Conservation (phyloP, 1,140 invertebrate genomes). For the Calliphora vicina region DNA sequence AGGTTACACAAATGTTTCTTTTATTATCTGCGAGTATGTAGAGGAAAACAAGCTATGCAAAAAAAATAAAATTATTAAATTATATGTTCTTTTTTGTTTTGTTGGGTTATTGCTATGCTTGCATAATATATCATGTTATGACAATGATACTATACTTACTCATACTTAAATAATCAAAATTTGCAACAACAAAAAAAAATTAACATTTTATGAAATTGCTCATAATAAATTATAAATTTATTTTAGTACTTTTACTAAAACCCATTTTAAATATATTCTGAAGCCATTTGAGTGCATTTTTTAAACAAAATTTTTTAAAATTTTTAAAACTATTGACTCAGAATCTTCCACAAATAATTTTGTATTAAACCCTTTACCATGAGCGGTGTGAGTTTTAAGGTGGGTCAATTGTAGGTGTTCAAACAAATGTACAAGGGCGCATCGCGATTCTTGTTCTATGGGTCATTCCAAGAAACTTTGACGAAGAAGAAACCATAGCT, state of each 20-base stretch:
- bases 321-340: too few species aligned
- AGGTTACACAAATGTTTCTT: neutral
- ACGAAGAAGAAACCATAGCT: too few species aligned
- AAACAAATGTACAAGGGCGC: too few species aligned
- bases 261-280: too few species aligned
- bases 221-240: neutral
- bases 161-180: neutral
- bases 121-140: conserved; percentile 3
- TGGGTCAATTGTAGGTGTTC: too few species aligned
- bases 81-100: neutral
- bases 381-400: too few species aligned
- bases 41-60: neutral
- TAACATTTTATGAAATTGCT: neutral
- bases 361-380: too few species aligned
- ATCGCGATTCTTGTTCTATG: too few species aligned
- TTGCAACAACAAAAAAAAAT: neutral
- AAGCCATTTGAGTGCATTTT: too few species aligned
- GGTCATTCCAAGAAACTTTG: too few species aligned
- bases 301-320: too few species aligned
- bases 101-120: neutral
- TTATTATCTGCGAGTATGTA: neutral
- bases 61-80: neutral
- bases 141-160: neutral
- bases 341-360: too few species aligned
- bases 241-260: neutral